These are phyloP conservation scores for Ovibos moschatus DNA, from an alignment of 2,113 vertebrate species.

Conservation along the genomic window DNA sequence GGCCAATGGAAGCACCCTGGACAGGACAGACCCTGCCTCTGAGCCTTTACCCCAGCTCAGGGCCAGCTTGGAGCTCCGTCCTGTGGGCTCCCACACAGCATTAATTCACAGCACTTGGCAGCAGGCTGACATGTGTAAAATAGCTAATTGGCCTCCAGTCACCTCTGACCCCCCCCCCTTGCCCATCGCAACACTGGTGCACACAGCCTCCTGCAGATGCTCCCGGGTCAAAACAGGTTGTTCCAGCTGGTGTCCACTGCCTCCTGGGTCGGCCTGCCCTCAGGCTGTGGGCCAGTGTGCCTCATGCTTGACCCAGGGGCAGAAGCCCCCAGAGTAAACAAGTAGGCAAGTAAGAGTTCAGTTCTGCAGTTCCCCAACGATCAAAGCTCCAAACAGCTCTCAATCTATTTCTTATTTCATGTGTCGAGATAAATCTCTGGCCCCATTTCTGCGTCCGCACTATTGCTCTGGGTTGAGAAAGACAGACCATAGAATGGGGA, in stretches of 20 bases:
- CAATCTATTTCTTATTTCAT: neutral
- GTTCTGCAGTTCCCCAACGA: neutral
- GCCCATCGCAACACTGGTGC: neutral
- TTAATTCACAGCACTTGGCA: neutral
- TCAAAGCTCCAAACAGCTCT: neutral
- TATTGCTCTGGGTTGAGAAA: neutral
- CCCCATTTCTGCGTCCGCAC: neutral
- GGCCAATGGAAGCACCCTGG: neutral
- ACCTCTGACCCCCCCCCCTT: neutral
- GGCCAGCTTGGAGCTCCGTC: neutral
- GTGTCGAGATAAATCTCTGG: neutral
- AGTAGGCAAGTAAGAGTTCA: too few relatives aligned
- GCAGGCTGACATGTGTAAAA: neutral
- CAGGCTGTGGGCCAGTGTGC: neutral
- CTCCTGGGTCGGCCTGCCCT: neutral
- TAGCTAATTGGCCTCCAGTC: neutral
- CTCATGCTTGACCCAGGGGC: neutral
- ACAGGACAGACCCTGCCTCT: neutral
- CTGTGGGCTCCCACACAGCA: neutral
- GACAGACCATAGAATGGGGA: neutral
- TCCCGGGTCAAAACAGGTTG: neutral
- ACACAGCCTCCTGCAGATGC: neutral
- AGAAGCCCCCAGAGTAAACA: neutral
- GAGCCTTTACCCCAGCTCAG: neutral
- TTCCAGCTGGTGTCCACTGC: neutral